phyloP scores from a whole-genome alignment of 2,888 invertebrate species.

The Eumerus sabulonum region DNA sequence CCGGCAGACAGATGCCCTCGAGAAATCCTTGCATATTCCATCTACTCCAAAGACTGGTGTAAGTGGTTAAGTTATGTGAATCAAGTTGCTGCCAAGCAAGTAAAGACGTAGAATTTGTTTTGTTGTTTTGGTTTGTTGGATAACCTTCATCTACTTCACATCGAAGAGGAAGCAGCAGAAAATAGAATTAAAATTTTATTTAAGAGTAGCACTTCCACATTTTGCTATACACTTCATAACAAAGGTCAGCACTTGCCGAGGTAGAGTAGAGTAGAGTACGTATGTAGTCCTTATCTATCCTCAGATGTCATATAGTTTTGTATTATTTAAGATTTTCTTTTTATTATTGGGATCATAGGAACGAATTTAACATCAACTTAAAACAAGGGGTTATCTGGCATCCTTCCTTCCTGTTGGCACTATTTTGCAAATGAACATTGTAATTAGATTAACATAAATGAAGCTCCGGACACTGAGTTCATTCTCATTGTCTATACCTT shows the following conservation, averaged over 20 bases:
- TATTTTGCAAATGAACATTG: constrained; percentile 40
- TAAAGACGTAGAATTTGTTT: constrained; percentile 36
- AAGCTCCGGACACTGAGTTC: constrained; percentile 13
- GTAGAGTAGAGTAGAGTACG: too few species aligned
- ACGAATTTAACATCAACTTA: constrained; percentile 26
- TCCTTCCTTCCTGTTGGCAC: constrained; percentile 48
- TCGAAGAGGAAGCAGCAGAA: too few species aligned
- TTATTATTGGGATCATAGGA: constrained; percentile 3
- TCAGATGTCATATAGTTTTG: too few species aligned
- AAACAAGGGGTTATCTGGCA: constrained; percentile 22
- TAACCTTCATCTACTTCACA: not conserved
- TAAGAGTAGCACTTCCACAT: too few species aligned
- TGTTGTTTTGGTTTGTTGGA: not conserved
- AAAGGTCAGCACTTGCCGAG: too few species aligned
- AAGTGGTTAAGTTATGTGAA: constrained; percentile 67
- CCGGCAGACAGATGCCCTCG: constrained; percentile 65
- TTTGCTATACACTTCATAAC: too few species aligned
- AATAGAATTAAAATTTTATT: not conserved
- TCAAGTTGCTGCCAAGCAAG: constrained; percentile 57
- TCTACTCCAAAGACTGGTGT: constrained; percentile 30
- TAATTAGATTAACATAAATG: constrained; percentile 60
- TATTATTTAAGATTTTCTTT: constrained; percentile 14
- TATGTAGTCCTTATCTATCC: too few species aligned
- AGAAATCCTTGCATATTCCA: constrained; percentile 50
- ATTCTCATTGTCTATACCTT: not conserved